These are phyloP conservation scores for Torymus tubicola DNA, from an alignment of 2,888 invertebrate genomes.

Conservation along the genomic window DNA sequence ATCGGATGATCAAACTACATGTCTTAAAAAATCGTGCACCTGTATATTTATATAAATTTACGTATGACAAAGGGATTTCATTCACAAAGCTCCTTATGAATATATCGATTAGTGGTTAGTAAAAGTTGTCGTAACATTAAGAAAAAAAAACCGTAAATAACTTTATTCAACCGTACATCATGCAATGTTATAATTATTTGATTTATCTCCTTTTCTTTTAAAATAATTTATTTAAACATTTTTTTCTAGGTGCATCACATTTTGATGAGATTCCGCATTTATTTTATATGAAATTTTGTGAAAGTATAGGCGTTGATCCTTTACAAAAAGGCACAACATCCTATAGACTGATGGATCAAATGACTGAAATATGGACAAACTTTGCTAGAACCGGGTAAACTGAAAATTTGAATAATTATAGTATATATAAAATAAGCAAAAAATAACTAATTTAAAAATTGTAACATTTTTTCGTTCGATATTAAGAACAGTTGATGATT, in stretches of 20 bases:
- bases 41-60: constrained; percentile 68
- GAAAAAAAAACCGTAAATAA: too few relatives aligned
- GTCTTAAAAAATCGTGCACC: constrained; percentile 45
- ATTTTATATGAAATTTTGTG: constrained; percentile 48
- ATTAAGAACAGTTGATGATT: too few relatives aligned
- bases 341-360: constrained; percentile 62
- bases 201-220: too few relatives aligned
- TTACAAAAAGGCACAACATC: constrained; percentile 53
- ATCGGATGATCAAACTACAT: constrained; percentile 62
- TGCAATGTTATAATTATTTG: too few relatives aligned
- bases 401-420: not conserved
- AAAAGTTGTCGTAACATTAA: too few relatives aligned
- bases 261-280: not conserved
- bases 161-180: too few relatives aligned
- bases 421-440: too few relatives aligned
- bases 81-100: constrained; percentile 58
- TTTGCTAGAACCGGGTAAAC: constrained; percentile 72
- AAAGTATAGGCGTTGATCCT: constrained; percentile 53
- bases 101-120: constrained; percentile 36
- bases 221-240: too few relatives aligned
- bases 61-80: constrained; percentile 62
- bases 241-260: constrained; percentile 55
- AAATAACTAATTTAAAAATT: too few relatives aligned
- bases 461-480: too few relatives aligned
- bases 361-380: constrained; percentile 72